Base-by-base conservation (phyloP, 2,113 vertebrate species). In the Mesembrinibis cayennensis region DNA sequence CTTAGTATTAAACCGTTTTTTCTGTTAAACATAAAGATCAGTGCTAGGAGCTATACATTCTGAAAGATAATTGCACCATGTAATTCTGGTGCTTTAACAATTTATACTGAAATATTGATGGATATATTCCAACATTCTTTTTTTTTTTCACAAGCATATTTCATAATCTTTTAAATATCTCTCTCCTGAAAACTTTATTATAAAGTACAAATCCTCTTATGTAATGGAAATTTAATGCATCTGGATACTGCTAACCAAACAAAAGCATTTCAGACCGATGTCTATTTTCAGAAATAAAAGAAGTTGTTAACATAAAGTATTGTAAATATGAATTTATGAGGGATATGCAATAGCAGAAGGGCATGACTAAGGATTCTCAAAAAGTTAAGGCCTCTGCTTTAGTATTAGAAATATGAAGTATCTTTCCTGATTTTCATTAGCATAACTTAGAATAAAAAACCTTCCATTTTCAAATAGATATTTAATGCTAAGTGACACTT, bases 21-120 rank as follows among this genome's bases (percentile, higher is more conserved):
- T 65, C 94, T 96, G 91, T 92, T 97, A 93, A 97, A 96, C 15
- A 73, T 96, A 97, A 97, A 97, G 96, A 97, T 95, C 96, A 91
- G 93, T 94, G 97, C 90, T 96, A 92, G 97, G 95, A 98, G 91
- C 92, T 94, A 94, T 77, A 90, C 95, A 92, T 98, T 96, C 84
- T 92, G 95, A 16, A 72, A 96, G 95, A 95, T 98, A 98, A 98
- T 97, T 96, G 95, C 88, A 79, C 88, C 21, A 9, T 94, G 95
- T 96, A 95, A 96, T 97, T 98, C 91, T 79, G 84, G 92, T 95
- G 97, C 94, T 96, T 95, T 95, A 82, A 85, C 93, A 96, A 69
- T 95, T 97, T 92, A 93, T 80, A 90, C 86, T 87, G 93, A 91
- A 96, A 88, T 96, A 80, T 77, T 38, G 72, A 92, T 95, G 91